phyloP scores from a whole-genome alignment of 2,888 invertebrate species.

The Meganola albula region DNA sequence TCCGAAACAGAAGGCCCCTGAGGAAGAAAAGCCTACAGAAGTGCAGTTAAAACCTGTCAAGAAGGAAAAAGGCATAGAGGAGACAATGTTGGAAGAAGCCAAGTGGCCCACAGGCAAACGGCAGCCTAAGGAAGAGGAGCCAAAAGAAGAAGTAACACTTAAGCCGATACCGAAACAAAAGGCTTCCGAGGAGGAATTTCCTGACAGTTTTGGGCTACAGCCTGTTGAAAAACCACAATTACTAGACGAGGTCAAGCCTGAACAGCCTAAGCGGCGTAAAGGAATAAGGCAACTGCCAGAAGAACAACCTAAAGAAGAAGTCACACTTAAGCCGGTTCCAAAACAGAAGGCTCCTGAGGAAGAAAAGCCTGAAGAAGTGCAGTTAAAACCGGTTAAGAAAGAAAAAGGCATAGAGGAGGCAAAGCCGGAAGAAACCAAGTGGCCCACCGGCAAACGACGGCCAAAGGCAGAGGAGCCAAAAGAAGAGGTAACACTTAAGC shows the following conservation, averaged over 20 bases:
- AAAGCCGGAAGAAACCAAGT: conserved; percentile 4
- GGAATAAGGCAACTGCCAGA: conserved; percentile 40
- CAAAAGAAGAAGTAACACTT: conserved; percentile 43
- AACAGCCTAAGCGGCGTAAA: conserved; percentile 34
- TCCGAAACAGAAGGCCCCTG: conserved; percentile 36
- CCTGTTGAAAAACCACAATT: conserved; percentile 25
- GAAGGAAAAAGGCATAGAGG: conserved; percentile 34
- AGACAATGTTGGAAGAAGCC: conserved; percentile 34
- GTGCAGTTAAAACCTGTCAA: conserved; percentile 32
- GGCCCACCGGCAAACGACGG: conserved; percentile 23
- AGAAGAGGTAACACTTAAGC: conserved; percentile 38
- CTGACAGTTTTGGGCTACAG: conserved; percentile 44
- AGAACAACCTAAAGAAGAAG: conserved; percentile 36
- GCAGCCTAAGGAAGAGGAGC: conserved; percentile 33
- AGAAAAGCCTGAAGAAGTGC: conserved; percentile 61
- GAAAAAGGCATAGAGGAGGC: conserved; percentile 19
- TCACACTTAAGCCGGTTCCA: conserved; percentile 24
- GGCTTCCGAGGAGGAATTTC: conserved; percentile 41
- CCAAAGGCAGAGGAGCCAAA: conserved; percentile 36
- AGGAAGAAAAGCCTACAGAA: conserved; percentile 42
- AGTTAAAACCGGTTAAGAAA: conserved; percentile 48
- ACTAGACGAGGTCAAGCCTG: conserved; percentile 30
- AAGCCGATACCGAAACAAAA: conserved; percentile 52
- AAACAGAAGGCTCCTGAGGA: conserved; percentile 67
- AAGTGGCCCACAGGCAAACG: conserved; percentile 37